A percentile compares a stretch with the other conserved stretches of the same genome.
These are phyloP conservation scores for Ellobium chinense DNA, from an alignment of 2,888 invertebrate species.

Conservation along the genomic window DNA sequence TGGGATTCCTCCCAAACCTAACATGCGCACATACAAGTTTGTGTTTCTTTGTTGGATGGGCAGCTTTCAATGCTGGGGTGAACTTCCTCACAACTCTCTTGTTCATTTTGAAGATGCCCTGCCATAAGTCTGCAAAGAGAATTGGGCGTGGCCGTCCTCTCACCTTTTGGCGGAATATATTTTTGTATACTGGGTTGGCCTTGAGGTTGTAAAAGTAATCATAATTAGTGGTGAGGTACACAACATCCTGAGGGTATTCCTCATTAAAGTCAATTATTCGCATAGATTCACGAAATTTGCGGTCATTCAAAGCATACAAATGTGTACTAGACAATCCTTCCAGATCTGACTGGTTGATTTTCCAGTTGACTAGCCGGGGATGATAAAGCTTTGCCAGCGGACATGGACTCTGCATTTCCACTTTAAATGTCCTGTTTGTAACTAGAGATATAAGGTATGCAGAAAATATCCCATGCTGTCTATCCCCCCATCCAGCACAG, in stretches of 20 bases:
- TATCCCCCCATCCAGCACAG: constrained; percentile 57
- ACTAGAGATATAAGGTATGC: constrained; percentile 53
- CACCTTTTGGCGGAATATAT: constrained; percentile 47
- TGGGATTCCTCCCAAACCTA: constrained; percentile 54
- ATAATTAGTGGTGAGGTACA: constrained; percentile 56
- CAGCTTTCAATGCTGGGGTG: constrained; percentile 37
- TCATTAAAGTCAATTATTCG: constrained; percentile 50
- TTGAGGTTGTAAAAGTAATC: constrained; percentile 55
- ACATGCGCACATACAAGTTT: constrained; percentile 57
- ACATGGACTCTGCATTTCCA: constrained; percentile 54
- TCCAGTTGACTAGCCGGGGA: constrained; percentile 54
- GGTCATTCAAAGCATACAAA: constrained; percentile 51
- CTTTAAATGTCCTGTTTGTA: constrained; percentile 55
- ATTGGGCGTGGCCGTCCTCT: constrained; percentile 47
- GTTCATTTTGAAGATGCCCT: constrained; percentile 53
- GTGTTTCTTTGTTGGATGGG: constrained; percentile 40
- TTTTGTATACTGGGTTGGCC: constrained; percentile 50
- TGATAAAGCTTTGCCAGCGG: constrained; percentile 49
- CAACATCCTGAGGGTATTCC: constrained; percentile 52
- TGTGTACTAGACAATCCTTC: constrained; percentile 48
- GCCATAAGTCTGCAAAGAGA: constrained; percentile 53
- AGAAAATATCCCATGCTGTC: constrained; percentile 57
- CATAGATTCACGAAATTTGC: constrained; percentile 50
- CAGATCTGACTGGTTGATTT: constrained; percentile 42
- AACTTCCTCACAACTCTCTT: constrained; percentile 46